Evolutionary conservation across 2,797 vertebrate species (phyloP), one percentile per base, ranked within the genome.

Genomic region (Oreortyx pictus): DNA sequence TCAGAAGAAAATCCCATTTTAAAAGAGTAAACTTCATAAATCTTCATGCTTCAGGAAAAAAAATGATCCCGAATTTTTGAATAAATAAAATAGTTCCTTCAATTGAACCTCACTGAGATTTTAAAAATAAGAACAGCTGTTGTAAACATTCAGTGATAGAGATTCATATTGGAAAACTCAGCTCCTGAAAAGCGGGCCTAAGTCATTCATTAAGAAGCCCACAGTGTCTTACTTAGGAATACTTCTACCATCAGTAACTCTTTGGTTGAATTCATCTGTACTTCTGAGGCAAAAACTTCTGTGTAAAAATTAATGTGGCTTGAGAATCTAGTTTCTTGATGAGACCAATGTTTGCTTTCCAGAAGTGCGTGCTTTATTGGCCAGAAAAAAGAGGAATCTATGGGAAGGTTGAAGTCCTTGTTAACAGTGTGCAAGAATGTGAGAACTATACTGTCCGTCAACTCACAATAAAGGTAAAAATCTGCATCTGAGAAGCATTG

Each of bases 311-410:
- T 9, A 49, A n/a, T 75, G 27, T 70, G 24, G 12, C 57, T 79
- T 8, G 44, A 81, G 71, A 50, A 75, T 92, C 49, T 57, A 23
- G 15, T 71, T 84, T 76, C 39, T 62, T 82, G 46, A 62, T 1
- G 1, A 84, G 20, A 23, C 7, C 59, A n/a, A 31, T 89, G 20
- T 68, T 92, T 81, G 37, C 43, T 92, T 84, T 91, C 66, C 94
- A 99, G 99, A 99, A 99, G 97, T 99, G 99, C 57, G 99, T 99
- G 14, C 98, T 99, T 24, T 99, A 99, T 90, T 99, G 99, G 99
- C 99, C 99, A 9, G 99, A 99, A 96, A 99, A 98, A 94, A 98
- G 99, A 84, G 99, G 99, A 5, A 99, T 99, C 95, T 99, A 99
- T 15, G 99, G 99, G 71, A 98, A 97, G 93, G 98, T 99, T 13